Evolutionary conservation across 2,113 vertebrate species (phyloP), one percentile per base, ranked within the genome.

Genomic region (Colistium nudipinnis): DNA sequence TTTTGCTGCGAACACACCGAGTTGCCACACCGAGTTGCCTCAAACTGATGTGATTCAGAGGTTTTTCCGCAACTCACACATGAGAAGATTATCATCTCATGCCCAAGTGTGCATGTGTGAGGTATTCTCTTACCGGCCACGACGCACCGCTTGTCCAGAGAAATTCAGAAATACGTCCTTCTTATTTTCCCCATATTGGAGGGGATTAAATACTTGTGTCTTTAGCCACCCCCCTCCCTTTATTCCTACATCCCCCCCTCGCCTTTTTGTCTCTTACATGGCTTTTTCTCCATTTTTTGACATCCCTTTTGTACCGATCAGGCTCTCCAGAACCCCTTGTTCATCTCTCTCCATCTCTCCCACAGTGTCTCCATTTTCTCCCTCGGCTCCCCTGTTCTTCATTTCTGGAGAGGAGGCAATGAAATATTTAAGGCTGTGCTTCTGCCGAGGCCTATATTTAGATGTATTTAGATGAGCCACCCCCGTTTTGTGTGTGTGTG

Each of bases 361-460:
- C 52, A 49, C 53, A 35, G 17, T 52, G 39, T 35, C 48, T 19
- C 53, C 17, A 22, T n/a, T 13, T 59, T 14, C 51, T 55, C 54
- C 51, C 70, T 56, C 16, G 10, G 0, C 48, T 19, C 62, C 43
- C 44, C 60, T 36, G 4, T 27, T 47, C 48, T 70, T 81, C 61
- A 54, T 71, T 80, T 85, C 70, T 78, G 73, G 57, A 66, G 51
- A 86, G 17, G 78, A 72, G 78, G 76, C 64, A 35, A 90, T 92
- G 62, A 92, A 92, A 91, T 92, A 92, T 92, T 92, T 90, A 91
- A 79, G 59, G 24, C 81, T 62, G 43, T 56, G 79, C 79, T 79
- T 79, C 82, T 79, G 85, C 45, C 57, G 69, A 69, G 30, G 66
- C 70, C 87, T 92, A 90, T 89, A 85, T 90, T 89, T 90, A 90